Base-by-base conservation (phyloP, 2,888 invertebrate genomes). In the Lasius platythorax region DNA sequence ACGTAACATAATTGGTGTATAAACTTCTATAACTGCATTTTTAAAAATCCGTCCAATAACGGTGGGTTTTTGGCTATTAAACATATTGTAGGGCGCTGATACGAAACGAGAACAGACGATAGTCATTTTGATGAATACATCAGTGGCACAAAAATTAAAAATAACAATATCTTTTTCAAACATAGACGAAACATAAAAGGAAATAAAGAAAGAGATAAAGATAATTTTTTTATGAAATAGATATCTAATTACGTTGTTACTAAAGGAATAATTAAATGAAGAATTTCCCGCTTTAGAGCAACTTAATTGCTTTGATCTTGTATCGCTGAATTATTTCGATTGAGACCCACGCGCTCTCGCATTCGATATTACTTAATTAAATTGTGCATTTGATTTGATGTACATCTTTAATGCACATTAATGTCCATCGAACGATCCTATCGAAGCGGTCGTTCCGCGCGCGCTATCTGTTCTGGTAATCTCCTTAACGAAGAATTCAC, bases 401-500 rank as follows among this genome's bases (percentile, higher is more conserved):
- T 73, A 73, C 79, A 73, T 73, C 18, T 61, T 73, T 61, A 46
- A 61, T 73, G 73, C 43, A 73, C 74, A 73, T 79, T 79, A 79
- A 61, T 28, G 46, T 73, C n/a, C 74, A n/a, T 79, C 79, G 79
- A 58, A 40, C 37, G 23, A n/a, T 15, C 28, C 9, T 30, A 12
- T 23, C 18, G 66, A 18, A 43, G 12, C 40, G 46, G 23, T 33
- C 53, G 33, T 61, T 23, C 30, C 56, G 30, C 37, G 37, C 53
- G 37, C 75, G 67, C 37, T 81, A 68, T 81, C 76, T 68, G 58
- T 33, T 30, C 85, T 30, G 37, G 88, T 91, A 90, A 90, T 91
- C 91, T 88, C 53, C 87, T 91, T 91, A 91, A 90, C 91, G 91
- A 90, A 88, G 86, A 88, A 83, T 87, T 79, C 76, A 83, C 82